Base-by-base conservation (phyloP, 1,140 invertebrate genomes). In the Philaenus spumarius region DNA sequence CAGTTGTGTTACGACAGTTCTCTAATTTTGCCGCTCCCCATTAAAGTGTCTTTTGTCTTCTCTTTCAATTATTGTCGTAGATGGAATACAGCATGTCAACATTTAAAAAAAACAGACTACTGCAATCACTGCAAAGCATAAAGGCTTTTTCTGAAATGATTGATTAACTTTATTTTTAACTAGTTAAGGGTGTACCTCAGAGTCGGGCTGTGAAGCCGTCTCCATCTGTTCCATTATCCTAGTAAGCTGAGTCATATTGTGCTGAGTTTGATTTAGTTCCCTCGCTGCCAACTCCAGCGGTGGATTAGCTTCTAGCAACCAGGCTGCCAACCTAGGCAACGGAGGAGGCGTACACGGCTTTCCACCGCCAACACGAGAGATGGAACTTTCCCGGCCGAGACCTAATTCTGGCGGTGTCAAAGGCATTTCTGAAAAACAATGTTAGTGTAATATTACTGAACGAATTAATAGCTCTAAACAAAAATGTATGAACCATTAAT, bases 191-290 rank as follows among this genome's bases (percentile, higher is more conserved):
- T 23, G 34, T 64, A 69, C 69, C 61, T 69, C 70, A 15, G 63
- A 64, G 24, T 68, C 69, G 15, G 57, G 46, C 15, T 60, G 62
- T 9, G 65, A 62, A n/a, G 65, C 50, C 15, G 63, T 30, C 68
- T 76, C 75, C 24, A 79, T 69, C 48, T 76, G 70, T 57, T 82
- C 78, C 30, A 85, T 68, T 12, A 86, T 71, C 30, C 76, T 69
- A 58, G 77, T 73, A 56, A 88, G 67, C 65, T 85, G 81, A 59
- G 78, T 77, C 14, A 88, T 67, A 34, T 82, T 84, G 51, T 84
- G 78, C 67, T 86, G 81, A 9, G 82, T 78, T 34, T 79, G 75
- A 5, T 75, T 77, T 14, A 85, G 68, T 64, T 85, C 83, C 39
- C 78, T 75, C n/a, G 79, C 76, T 12, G 77, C 74, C 24, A 75